Percentiles rank a stretch among this genome's conserved stretches.
phyloP scores from a whole-genome alignment of 2,797 vertebrate genomes.

The Xenopus petersii region DNA sequence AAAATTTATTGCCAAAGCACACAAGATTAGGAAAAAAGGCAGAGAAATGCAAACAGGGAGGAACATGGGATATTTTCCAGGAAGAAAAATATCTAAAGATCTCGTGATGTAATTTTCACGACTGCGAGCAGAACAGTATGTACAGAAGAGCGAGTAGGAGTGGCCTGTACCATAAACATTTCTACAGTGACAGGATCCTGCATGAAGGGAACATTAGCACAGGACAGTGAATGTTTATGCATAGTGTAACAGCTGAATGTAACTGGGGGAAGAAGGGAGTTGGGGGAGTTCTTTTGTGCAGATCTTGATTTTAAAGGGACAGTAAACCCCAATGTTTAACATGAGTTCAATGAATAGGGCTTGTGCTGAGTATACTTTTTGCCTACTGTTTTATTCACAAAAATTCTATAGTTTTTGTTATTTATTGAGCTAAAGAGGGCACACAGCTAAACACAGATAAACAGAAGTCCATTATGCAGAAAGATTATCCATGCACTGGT shows the following conservation, averaged over 20 bases:
- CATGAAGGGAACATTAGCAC: not conserved
- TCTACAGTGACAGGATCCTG: not conserved
- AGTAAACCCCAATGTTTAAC: too few species aligned
- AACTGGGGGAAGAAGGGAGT: not conserved
- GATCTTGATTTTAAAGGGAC: too few species aligned
- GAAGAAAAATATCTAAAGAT: conserved; percentile 11
- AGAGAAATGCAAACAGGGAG: conserved; percentile 1
- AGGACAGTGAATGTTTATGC: not conserved
- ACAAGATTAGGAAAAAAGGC: not conserved
- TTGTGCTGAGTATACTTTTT: too few species aligned
- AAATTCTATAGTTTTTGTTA: too few species aligned
- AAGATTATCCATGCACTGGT: too few species aligned
- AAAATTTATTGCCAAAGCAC: not conserved
- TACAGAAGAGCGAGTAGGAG: conserved; percentile 7
- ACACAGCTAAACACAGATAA: too few species aligned
- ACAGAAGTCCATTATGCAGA: too few species aligned
- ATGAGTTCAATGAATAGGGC: too few species aligned
- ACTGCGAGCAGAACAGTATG: conserved; percentile 16
- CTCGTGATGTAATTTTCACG: conserved; percentile 9
- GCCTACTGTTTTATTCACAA: too few species aligned
- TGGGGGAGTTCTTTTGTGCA: not conserved
- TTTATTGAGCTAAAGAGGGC: too few species aligned
- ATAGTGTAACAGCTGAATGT: not conserved
- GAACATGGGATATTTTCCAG: not conserved
- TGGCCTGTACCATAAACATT: conserved; percentile 6